Base-by-base conservation (phyloP, 2,113 vertebrate species). In the Psittacula cyanocephala region DNA sequence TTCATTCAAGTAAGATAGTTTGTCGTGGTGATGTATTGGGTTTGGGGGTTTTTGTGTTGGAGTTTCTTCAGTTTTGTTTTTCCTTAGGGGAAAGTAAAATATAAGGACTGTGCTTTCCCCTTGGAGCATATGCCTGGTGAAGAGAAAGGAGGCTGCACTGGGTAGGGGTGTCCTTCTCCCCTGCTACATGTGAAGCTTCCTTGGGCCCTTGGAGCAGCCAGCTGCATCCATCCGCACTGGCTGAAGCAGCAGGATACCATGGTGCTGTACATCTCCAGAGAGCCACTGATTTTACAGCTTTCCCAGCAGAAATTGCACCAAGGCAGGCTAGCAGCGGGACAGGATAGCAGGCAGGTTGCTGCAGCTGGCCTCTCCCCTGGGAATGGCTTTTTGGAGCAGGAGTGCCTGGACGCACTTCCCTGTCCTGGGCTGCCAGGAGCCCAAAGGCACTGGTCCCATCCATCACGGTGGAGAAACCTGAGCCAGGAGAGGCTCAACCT, bases 301-400 rank as follows among this genome's bases (percentile, higher is more conserved):
- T 88, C 63, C 18, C 72, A 52, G 9, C 6, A 80, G 33, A 62
- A 68, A 16, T 33, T 47, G 77, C 1, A 3, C 57, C 43, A 59
- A 44, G 46, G 18, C 44, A 37, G 22, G 37, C 55, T 57, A 55
- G 53, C 53, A 57, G 31, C 13, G 29, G 17, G 8, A 4, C 11
- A 57, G 47, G 35, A 29, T 25, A 35, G 52, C 13, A 28, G 49
- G 20, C 23, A 17, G 22, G 37, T 33, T 70, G 17, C 65, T 87
- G 57, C 14, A 71, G 41, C 43, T 7, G 3, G 12, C 11, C 2
- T 46, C 60, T 78, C 4, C 19, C 27, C 17, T 49, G 62, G n/a
- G 10, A 15, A 47, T 6, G 1, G 11, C 37, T 41, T 18, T 57
- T 81, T 0, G 0, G 17, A 65, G 44, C 1, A 1, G 64, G 60